phyloP scores from a whole-genome alignment of 2,888 invertebrate species.

The Polyploca ridens region DNA sequence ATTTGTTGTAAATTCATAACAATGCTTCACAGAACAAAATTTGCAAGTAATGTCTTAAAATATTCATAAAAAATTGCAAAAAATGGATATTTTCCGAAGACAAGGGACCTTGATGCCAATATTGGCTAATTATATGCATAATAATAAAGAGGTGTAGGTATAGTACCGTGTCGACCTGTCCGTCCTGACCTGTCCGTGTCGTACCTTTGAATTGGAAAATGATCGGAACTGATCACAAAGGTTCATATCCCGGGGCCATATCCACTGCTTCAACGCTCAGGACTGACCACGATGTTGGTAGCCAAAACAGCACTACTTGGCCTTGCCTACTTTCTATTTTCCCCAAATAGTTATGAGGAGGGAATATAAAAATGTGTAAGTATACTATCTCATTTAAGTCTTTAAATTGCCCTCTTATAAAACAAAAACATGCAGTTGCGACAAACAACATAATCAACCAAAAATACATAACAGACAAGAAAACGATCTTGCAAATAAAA shows the following conservation, averaged over 20 bases:
- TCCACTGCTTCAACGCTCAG: conserved; percentile 42
- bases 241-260: no score
- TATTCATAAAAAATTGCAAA: neutral
- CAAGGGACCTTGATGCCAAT: neutral
- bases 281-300: conserved; percentile 38
- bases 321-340: neutral
- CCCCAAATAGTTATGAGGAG: neutral
- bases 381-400: no score
- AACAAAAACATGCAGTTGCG: conserved; percentile 11
- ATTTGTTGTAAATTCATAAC: no score
- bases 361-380: no score
- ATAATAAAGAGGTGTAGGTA: conserved; percentile 18
- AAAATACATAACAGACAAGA: conserved; percentile 62
- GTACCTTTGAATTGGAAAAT: no score
- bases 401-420: conserved; percentile 20
- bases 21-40: no score
- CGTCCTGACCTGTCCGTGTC: no score
- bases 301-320: conserved; percentile 12
- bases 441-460: conserved; percentile 36
- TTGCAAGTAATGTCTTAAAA: no score
- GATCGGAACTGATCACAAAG: conserved; percentile 22
- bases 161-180: conserved; percentile 20
- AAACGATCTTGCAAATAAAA: conserved; percentile 72
- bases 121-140: conserved; percentile 19
- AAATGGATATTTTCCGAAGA: neutral